These are phyloP conservation scores for Syrrhaptes paradoxus DNA, from an alignment of 2,113 vertebrate genomes.

Conservation along the genomic window DNA sequence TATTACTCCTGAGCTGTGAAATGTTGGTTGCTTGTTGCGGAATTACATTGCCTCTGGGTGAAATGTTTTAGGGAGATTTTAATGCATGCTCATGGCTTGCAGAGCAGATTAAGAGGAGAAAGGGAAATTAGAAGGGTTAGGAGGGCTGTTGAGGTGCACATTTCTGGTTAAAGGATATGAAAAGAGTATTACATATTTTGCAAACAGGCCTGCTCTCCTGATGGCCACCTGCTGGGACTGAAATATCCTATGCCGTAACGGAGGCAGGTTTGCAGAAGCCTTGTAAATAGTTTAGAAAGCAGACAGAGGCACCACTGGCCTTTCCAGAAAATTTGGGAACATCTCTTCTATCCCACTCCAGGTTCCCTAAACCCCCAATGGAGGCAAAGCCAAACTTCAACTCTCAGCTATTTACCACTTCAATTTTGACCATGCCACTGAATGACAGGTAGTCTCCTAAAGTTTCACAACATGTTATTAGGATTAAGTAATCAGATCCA, in stretches of 20 bases:
- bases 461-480: constrained; percentile 85
- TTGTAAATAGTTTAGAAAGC: constrained; percentile 87
- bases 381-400: constrained; percentile 43
- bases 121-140: constrained; percentile 87
- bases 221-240: constrained; percentile 86
- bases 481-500: constrained; percentile 81
- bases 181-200: constrained; percentile 86
- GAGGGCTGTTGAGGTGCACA: constrained; percentile 79
- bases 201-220: constrained; percentile 79
- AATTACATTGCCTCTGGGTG: constrained; percentile 86
- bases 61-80: constrained; percentile 87
- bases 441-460: constrained; percentile 83
- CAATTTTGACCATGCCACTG: constrained; percentile 48
- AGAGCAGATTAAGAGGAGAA: constrained; percentile 86
- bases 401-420: constrained; percentile 49
- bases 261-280: constrained; percentile 85
- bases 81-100: constrained; percentile 88
- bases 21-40: constrained; percentile 86
- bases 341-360: background rate
- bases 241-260: constrained; percentile 88
- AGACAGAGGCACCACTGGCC: constrained; percentile 77
- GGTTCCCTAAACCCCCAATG: background rate
- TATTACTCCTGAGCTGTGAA: constrained; percentile 87
- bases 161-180: constrained; percentile 87
- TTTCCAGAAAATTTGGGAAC: constrained; percentile 62